A percentile compares a stretch with the other conserved stretches of the same genome.
Conservation (phyloP, 2,888 invertebrate species). For the Electrophaes corylata region DNA sequence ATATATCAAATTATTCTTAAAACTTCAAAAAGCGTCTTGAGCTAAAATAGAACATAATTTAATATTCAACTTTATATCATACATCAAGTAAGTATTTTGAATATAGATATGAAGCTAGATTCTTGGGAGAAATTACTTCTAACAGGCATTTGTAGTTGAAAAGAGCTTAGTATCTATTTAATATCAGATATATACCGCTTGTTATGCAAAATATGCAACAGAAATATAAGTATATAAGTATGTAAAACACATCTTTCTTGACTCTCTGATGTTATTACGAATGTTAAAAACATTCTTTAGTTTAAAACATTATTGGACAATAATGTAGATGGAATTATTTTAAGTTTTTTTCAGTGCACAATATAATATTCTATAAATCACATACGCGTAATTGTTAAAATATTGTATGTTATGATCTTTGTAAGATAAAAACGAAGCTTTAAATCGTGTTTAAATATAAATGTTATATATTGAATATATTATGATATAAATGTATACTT, state of each 20-base stretch:
- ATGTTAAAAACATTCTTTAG: constrained; percentile 66
- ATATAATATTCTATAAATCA: constrained; percentile 26
- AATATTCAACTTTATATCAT: not conserved
- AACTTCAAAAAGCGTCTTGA: not conserved
- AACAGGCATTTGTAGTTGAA: constrained; percentile 11
- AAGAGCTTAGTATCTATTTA: constrained; percentile 26
- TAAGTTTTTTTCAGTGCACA: constrained; percentile 36
- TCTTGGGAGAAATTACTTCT: constrained; percentile 2
- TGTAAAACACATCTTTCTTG: constrained; percentile 8
- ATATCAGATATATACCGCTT: constrained; percentile 14
- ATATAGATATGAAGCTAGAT: not conserved
- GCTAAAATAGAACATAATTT: not conserved
- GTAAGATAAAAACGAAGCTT: constrained; percentile 77
- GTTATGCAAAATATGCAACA: constrained; percentile 9
- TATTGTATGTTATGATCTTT: constrained; percentile 55
- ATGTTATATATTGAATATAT: constrained; percentile 42
- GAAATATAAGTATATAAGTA: not conserved
- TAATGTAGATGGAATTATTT: constrained; percentile 68
- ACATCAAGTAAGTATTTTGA: not conserved
- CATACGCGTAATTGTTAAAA: constrained; percentile 37
- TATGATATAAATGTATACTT: constrained; percentile 28
- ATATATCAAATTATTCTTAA: constrained; percentile 8
- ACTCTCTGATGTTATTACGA: constrained; percentile 38
- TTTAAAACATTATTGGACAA: constrained; percentile 67
- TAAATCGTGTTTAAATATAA: constrained; percentile 75